Percentiles rank a stretch among this genome's conserved stretches.
phyloP scores from a whole-genome alignment of 2,888 invertebrate species.

The Congeria kusceri region DNA sequence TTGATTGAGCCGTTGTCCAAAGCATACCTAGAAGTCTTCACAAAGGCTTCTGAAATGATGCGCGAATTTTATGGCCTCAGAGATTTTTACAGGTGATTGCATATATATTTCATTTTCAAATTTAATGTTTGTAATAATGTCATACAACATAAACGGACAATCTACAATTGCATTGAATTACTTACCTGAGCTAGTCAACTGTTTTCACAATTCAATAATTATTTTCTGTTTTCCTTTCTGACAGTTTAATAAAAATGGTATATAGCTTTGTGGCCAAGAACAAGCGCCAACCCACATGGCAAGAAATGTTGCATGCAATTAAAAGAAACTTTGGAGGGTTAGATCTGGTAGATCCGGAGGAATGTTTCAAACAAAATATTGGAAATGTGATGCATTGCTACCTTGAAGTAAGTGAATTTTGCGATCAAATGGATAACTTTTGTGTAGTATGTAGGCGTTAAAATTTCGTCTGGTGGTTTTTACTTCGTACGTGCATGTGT shows the following conservation, averaged over 20 bases:
- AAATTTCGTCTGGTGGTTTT: no score
- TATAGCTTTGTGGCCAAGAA: constrained; percentile 67
- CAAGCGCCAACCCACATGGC: constrained; percentile 60
- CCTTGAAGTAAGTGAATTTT: not conserved
- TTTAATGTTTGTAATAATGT: no score
- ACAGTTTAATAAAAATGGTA: constrained; percentile 77
- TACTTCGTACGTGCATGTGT: no score
- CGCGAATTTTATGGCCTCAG: constrained; percentile 83
- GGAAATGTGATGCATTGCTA: constrained; percentile 2
- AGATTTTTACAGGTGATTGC: constrained; percentile 79
- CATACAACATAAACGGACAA: no score
- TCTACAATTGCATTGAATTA: no score
- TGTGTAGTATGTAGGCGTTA: no score
- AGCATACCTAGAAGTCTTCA: constrained; percentile 77
- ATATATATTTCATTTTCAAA: no score
- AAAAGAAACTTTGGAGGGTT: constrained; percentile 80
- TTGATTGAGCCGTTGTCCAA: constrained; percentile 74
- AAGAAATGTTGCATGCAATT: constrained; percentile 72
- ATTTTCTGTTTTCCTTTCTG: not conserved
- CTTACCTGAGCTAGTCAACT: no score
- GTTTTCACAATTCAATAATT: no score
- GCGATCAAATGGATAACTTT: no score
- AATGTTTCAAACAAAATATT: constrained; percentile 60
- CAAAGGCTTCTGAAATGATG: constrained; percentile 64
- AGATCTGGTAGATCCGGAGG: constrained; percentile 69